Evolutionary conservation across 1,140 invertebrate species (phyloP), one percentile per base, ranked within the genome.

Genomic region (Achatina immaculata): DNA sequence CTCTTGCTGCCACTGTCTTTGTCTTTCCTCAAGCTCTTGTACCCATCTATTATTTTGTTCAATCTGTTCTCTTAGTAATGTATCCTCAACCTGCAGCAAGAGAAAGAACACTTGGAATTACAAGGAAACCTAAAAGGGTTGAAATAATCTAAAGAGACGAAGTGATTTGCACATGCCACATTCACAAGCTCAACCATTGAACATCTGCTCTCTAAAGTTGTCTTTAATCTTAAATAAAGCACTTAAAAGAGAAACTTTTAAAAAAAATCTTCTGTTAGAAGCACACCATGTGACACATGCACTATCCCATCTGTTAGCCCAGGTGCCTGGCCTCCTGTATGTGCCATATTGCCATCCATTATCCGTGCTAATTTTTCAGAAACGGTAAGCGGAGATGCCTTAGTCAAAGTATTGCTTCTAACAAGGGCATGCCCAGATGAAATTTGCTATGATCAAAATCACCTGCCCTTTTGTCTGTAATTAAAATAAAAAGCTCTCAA

Each of bases 1-100:
- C 55, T 90, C 89, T 73, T 90, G 89, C 69, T 87, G 83, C 72
- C 88, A 93, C 78, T 88, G 87, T 0, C 95, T 92, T 85, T 95
- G 95, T 89, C 97, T 96, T 84, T 97, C 96, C 86, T 97, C 96
- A 87, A 96, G 96, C 48, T 97, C 96, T 28, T 96, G 92, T 80
- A 96, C 84, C 75, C 95, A 92, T 85, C 96, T 94, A 87, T 97
- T 97, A 90, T 98, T 98, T 43, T 95, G 93, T 86, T 98, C 96
- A 80, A 98, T 95, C 91, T 98, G 96, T 82, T 97, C 96, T 68
- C 96, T 93, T n/a, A 98, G 91, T 43, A 96, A 92, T 0, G 95
- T 94, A 89, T 98, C 96, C 91, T 98, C 97, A 40, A 93, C 91
- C 93, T 93, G 87, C 51, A 86, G 81, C 36, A 19, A 65, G 55